Percentiles rank a stretch among this genome's conserved stretches.
Conservation (phyloP, 2,113 vertebrate species). For the Albula glossodonta region DNA sequence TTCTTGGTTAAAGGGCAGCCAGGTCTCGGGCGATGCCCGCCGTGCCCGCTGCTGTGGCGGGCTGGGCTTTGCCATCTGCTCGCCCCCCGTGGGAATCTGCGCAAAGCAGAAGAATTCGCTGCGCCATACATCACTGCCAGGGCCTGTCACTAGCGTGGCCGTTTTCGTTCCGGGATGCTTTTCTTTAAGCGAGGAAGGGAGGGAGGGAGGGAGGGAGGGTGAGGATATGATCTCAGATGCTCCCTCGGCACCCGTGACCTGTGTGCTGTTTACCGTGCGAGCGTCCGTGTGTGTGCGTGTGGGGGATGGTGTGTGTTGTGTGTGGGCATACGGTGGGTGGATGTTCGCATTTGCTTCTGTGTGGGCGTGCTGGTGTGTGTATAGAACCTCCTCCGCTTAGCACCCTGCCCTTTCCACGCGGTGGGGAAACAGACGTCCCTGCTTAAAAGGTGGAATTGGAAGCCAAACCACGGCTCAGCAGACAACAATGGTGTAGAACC, state of each 20-base stretch:
- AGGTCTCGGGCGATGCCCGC: conserved; percentile 49
- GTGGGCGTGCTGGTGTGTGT: conserved; percentile 25
- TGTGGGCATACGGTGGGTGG: conserved; percentile 13
- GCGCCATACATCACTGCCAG: conserved; percentile 63
- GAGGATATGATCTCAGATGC: conserved; percentile 12
- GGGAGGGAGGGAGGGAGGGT: background rate
- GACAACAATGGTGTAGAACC: background rate
- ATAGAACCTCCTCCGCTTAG: background rate
- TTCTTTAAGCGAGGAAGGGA: conserved; percentile 36
- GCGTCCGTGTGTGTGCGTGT: conserved; percentile 19
- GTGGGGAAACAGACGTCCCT: background rate
- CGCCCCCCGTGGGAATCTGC: conserved; percentile 64
- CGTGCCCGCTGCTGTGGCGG: conserved; percentile 58
- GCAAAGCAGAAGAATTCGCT: conserved; percentile 53
- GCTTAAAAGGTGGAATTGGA: background rate
- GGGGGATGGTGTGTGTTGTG: conserved; percentile 17
- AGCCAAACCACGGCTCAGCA: background rate
- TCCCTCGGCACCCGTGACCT: conserved; percentile 36
- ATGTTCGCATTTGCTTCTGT: conserved; percentile 16
- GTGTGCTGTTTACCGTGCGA: conserved; percentile 13
- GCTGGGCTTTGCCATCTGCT: conserved; percentile 73
- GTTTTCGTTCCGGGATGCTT: conserved; percentile 21
- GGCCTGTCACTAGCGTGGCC: conserved; percentile 33
- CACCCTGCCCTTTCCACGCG: background rate
- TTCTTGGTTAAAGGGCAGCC: conserved; percentile 49